Conservation (phyloP, 2,888 invertebrate genomes). For the Oscheius sp. region DNA sequence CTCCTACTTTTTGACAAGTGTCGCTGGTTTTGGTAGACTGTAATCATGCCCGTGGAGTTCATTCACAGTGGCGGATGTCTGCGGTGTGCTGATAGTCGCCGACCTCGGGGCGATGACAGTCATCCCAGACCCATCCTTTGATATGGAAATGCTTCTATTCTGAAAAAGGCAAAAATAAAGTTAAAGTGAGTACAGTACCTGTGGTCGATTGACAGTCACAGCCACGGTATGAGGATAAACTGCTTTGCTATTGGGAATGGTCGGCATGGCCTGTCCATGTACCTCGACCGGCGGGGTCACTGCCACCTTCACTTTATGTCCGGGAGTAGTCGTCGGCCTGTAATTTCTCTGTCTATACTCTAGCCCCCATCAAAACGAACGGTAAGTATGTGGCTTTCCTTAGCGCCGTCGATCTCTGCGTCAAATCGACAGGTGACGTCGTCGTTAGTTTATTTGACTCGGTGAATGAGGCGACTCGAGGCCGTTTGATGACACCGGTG, state of each 20-base stretch:
- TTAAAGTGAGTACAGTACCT: not conserved
- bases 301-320: slow-evolving; percentile 10
- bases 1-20: not conserved
- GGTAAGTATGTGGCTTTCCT: slow-evolving; percentile 6
- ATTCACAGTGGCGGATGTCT: not conserved
- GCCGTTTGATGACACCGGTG: slow-evolving; percentile 16
- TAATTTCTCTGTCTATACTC: too few relatives aligned
- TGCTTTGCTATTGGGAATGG: not conserved
- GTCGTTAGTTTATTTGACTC: not conserved
- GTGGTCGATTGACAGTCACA: slow-evolving; percentile 19
- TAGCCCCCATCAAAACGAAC: too few relatives aligned
- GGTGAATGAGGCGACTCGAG: slow-evolving; percentile 11
- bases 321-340: not conserved
- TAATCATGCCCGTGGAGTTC: slow-evolving; percentile 9
- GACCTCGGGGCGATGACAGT: not conserved
- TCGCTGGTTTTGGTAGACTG: not conserved
- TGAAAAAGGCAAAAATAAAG: not conserved
- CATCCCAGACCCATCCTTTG: not conserved
- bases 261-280: slow-evolving; percentile 1
- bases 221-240: not conserved
- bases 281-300: slow-evolving; percentile 7
- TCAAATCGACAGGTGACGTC: slow-evolving; percentile 5
- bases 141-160: slow-evolving; percentile 1
- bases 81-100: not conserved
- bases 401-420: not conserved